Percentiles rank a stretch among this genome's conserved stretches.
These are phyloP conservation scores for Lateolabrax maculatus DNA, from an alignment of 2,797 vertebrate genomes.

Conservation along the genomic window DNA sequence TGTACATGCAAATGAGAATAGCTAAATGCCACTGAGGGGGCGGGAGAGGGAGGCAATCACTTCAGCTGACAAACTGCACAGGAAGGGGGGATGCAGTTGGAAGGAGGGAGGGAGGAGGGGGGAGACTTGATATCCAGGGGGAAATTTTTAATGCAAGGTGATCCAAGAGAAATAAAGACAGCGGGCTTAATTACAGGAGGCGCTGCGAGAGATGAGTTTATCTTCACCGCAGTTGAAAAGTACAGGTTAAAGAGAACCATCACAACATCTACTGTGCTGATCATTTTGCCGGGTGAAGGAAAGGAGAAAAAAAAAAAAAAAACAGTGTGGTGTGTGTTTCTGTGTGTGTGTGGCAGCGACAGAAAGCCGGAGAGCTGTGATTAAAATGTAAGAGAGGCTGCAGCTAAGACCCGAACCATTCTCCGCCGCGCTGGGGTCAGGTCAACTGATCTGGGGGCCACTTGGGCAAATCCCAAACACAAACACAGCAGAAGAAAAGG, in stretches of 20 bases:
- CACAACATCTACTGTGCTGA: conserved; percentile 35
- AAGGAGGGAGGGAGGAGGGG: conserved; percentile 73
- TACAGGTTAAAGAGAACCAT: conserved; percentile 59
- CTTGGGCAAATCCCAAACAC: conserved; percentile 85
- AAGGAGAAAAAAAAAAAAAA: neutral
- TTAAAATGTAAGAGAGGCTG: conserved; percentile 81
- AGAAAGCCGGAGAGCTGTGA: conserved; percentile 56
- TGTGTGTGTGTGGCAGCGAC: conserved; percentile 68
- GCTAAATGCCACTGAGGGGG: conserved; percentile 94
- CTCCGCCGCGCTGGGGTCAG: conserved; percentile 76
- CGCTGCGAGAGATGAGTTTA: conserved; percentile 51
- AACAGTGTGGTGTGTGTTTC: conserved; percentile 35
- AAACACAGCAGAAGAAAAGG: conserved; percentile 82
- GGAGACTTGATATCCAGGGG: conserved; percentile 63
- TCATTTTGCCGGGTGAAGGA: conserved; percentile 16
- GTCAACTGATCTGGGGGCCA: conserved; percentile 89
- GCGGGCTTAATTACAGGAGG: conserved; percentile 73
- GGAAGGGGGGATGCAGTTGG: conserved; percentile 68
- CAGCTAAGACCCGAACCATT: conserved; percentile 69
- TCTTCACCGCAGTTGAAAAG: conserved; percentile 56
- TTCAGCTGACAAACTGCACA: conserved; percentile 85
- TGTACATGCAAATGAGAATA: conserved; percentile 99
- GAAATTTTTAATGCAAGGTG: conserved; percentile 77
- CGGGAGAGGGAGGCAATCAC: conserved; percentile 83
- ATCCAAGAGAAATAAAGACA: conserved; percentile 72